Conservation (phyloP, 2,113 vertebrate species). For the Macroglossus sobrinus region DNA sequence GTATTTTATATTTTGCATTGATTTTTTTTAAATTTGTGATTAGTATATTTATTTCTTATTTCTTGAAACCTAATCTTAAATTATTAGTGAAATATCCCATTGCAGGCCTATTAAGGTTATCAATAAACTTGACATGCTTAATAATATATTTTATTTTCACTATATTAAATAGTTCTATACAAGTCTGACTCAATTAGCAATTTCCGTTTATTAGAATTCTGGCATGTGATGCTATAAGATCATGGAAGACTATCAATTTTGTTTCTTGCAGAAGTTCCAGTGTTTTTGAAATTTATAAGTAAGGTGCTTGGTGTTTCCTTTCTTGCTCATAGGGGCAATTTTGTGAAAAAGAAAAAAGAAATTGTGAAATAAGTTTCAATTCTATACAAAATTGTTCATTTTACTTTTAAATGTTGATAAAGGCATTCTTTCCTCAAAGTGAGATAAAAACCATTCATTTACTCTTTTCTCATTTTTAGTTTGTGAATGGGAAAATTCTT, state of each 20-base stretch:
- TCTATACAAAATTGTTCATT: not conserved
- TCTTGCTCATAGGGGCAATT: not conserved
- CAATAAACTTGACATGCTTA: not conserved
- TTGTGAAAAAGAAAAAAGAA: constrained; percentile 3
- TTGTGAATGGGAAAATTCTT: not conserved
- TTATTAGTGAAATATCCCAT: not conserved
- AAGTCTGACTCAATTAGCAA: not conserved
- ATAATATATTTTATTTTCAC: constrained; percentile 25
- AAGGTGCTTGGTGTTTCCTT: not conserved
- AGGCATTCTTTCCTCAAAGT: not conserved
- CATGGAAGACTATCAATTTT: constrained; percentile 4
- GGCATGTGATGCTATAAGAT: constrained; percentile 2
- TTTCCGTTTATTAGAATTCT: not conserved
- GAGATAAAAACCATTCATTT: not conserved
- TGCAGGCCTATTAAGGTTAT: not conserved
- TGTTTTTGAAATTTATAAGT: constrained; percentile 24
- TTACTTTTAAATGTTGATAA: constrained; percentile 27
- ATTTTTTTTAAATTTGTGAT: constrained; percentile 32
- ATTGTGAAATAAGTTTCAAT: constrained; percentile 20
- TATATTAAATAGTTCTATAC: not conserved
- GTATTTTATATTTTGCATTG: constrained; percentile 37
- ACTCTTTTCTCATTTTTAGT: not conserved
- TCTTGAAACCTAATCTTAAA: constrained; percentile 33
- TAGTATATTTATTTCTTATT: constrained; percentile 28
- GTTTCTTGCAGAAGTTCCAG: not conserved